Base-by-base conservation (phyloP, 2,797 vertebrate genomes). In the Peromyscus nudipes region DNA sequence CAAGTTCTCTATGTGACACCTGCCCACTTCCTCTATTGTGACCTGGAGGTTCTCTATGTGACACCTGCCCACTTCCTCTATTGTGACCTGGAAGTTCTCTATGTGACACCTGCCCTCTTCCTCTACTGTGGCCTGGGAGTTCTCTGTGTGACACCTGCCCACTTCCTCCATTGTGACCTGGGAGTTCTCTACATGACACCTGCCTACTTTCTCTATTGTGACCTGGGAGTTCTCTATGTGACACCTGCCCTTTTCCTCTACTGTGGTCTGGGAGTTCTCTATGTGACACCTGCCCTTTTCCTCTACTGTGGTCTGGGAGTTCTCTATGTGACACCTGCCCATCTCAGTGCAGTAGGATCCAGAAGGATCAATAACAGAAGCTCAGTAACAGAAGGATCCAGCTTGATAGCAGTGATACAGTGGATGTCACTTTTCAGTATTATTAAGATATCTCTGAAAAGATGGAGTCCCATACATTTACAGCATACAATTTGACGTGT, bases 201-300 rank as follows among this genome's bases (percentile, higher is more conserved):
- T 0, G 2, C 2, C 40, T 23, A 37, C 25, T 6, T 79, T 19
- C 49, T 23, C 52, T 16, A 55, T 16, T 55, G 14, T 55, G 52
- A 55, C 52, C 52, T 16, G 52, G 13, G 1, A 55, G 52, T 55
- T 55, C 52, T 55, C 13, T 55, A 16, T 55, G 52, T 16, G 52
- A 52, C 52, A 55, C 52, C 14, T 10, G 43, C 40, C 12, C 4
- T 37, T 1, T 1, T 46, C 87, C 27, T 81, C 34, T 75, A 4
- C 19, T 77, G 49, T 67, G 29, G 64, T 23, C 21, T 76, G 49
- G 75, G 83, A 43, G 12, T 23, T 64, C 46, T 89, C 34, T 25
- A 34, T 0, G 14, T 46, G 55, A 84, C 16, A 37, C 34, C 52
- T 0, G 2, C 2, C n/a, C 27, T 37, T n/a, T n/a, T n/a, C 25